These are phyloP conservation scores for Drosophila arawakana DNA, from an alignment of 1,140 invertebrate genomes.

Conservation along the genomic window DNA sequence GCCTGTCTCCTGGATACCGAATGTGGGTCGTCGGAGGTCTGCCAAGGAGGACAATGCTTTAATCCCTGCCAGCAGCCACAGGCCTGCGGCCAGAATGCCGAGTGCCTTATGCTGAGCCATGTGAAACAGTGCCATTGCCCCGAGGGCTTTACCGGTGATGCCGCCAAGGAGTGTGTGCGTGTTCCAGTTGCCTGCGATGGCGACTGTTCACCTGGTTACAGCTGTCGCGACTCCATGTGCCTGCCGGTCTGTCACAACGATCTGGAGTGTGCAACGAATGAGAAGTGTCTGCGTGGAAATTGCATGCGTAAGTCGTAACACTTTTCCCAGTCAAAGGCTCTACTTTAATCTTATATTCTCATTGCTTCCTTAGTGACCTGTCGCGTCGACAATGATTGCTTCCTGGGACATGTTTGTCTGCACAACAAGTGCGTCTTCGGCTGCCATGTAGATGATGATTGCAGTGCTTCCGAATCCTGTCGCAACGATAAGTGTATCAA, in stretches of 20 bases:
- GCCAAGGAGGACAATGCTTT: conserved; percentile 92
- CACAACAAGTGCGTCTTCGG: conserved; percentile 94
- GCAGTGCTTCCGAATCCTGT: conserved; percentile 92
- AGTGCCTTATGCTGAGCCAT: conserved; percentile 91
- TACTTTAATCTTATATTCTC: conserved; percentile 44
- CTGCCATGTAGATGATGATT: conserved; percentile 94
- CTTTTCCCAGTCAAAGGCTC: neutral
- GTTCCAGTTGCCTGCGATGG: conserved; percentile 91
- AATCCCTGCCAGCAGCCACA: conserved; percentile 92
- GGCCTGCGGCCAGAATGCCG: conserved; percentile 95
- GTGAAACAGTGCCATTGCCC: conserved; percentile 93
- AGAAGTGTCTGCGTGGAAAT: conserved; percentile 92
- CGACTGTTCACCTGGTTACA: conserved; percentile 89
- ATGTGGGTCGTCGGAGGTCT: conserved; percentile 91
- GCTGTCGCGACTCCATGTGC: conserved; percentile 92
- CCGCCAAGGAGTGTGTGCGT: conserved; percentile 93
- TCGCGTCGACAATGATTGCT: conserved; percentile 95
- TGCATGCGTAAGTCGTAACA: conserved; percentile 89
- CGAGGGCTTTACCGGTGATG: conserved; percentile 93
- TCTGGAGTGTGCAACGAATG: conserved; percentile 94
- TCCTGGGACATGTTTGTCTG: conserved; percentile 94
- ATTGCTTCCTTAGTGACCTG: conserved; percentile 89
- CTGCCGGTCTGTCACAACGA: conserved; percentile 90
- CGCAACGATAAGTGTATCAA: conserved; percentile 91
- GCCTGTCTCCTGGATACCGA: conserved; percentile 92